Conservation (phyloP, 2,113 vertebrate genomes). For the Orthochromis malagaraziensis region DNA sequence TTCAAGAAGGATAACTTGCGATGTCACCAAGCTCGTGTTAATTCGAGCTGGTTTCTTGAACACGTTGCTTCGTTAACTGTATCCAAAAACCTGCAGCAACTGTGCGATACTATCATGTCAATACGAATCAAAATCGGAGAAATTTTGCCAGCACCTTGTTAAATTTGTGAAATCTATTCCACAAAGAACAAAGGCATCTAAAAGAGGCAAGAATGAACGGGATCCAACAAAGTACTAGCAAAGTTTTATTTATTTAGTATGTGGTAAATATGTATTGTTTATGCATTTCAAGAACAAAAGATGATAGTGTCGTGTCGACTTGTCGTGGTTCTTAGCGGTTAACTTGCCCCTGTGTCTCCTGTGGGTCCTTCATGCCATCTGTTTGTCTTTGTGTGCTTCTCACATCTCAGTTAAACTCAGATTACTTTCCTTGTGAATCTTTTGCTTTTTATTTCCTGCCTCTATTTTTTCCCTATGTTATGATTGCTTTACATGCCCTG, state of each 20-base stretch:
- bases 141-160: neutral
- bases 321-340: neutral
- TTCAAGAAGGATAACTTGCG: neutral
- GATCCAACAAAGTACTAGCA: neutral
- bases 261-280: neutral
- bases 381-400: neutral
- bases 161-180: neutral
- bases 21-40: neutral
- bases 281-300: neutral
- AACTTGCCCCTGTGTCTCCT: neutral
- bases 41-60: neutral
- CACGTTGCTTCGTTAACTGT: neutral
- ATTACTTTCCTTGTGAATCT: neutral
- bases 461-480: neutral
- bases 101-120: neutral
- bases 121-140: neutral
- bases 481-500: neutral
- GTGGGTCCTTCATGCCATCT: neutral
- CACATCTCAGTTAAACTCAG: neutral
- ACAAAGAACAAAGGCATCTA: neutral
- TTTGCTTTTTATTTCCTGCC: neutral
- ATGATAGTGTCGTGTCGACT: accelerated
- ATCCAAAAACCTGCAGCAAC: neutral
- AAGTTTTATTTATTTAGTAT: neutral
- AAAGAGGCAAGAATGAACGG: neutral